These are phyloP conservation scores for Pseudorasbora parva DNA, from an alignment of 2,113 vertebrate genomes.

Conservation along the genomic window DNA sequence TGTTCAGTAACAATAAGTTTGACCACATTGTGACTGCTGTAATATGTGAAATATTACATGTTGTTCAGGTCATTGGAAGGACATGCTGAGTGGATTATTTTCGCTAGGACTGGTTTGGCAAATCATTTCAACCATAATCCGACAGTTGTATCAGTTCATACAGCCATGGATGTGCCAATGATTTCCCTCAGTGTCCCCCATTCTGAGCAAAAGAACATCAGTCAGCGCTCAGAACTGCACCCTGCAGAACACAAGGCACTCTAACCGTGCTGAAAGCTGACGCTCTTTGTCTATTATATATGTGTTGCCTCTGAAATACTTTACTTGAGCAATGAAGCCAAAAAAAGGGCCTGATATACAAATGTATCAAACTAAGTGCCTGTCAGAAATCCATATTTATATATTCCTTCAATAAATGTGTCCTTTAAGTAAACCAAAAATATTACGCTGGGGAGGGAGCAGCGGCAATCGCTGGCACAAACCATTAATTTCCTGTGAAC, in stretches of 20 bases:
- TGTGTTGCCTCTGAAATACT: background rate
- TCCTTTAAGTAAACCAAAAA: slow-evolving; percentile 71
- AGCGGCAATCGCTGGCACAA: slow-evolving; percentile 66
- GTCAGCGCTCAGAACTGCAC: background rate
- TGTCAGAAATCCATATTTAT: slow-evolving; percentile 45
- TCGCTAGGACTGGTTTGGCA: background rate
- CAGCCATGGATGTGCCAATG: slow-evolving; percentile 1
- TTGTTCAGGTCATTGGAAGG: slow-evolving; percentile 3
- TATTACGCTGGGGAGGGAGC: slow-evolving; percentile 65
- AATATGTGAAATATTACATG: slow-evolving; percentile 21
- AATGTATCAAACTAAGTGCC: slow-evolving; percentile 63
- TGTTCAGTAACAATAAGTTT: background rate
- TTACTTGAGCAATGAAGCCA: background rate
- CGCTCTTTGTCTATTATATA: background rate
- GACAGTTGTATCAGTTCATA: slow-evolving; percentile 12
- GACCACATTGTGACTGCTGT: background rate
- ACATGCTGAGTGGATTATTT: slow-evolving; percentile 25
- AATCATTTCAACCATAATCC: slow-evolving; percentile 15
- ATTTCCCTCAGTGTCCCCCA: slow-evolving; percentile 15
- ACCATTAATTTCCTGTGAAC: slow-evolving; percentile 79
- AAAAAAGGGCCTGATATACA: slow-evolving; percentile 45
- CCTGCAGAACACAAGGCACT: slow-evolving; percentile 20
- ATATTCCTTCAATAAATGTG: slow-evolving; percentile 63
- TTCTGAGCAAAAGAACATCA: slow-evolving; percentile 11
- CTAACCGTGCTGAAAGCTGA: background rate